Percentiles rank a stretch among this genome's conserved stretches.
phyloP scores from a whole-genome alignment of 2,797 vertebrate species.

The Chelmon rostratus region DNA sequence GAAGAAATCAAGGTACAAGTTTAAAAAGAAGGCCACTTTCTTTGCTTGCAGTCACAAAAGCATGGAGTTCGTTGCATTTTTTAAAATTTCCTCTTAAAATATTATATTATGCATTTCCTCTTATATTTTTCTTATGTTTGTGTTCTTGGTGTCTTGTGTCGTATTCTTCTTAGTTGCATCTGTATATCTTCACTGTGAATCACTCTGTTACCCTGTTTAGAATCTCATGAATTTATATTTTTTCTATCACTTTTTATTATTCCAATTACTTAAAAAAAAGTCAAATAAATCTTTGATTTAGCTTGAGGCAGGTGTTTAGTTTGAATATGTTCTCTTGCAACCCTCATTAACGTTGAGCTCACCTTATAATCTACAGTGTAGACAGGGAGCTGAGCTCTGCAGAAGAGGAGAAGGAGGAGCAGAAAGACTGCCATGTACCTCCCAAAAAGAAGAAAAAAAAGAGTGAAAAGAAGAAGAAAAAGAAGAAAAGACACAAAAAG shows the following conservation, averaged over 20 bases:
- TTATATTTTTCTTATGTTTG: background rate
- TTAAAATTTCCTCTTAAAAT: background rate
- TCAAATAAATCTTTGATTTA: background rate
- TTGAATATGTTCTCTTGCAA: background rate
- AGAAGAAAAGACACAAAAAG: conserved; percentile 87
- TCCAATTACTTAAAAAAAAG: background rate
- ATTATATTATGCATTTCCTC: background rate
- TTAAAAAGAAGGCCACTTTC: background rate
- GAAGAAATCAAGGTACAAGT: conserved; percentile 81
- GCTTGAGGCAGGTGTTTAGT: background rate
- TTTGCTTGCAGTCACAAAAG: background rate
- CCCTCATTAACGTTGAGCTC: background rate
- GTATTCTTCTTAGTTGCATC: background rate
- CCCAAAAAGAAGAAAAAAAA: conserved; percentile 86
- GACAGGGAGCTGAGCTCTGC: conserved; percentile 71
- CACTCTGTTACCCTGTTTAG: background rate
- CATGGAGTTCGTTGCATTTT: background rate
- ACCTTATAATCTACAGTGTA: conserved; percentile 40
- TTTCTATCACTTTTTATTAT: background rate
- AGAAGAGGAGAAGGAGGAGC: conserved; percentile 66
- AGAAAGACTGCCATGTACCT: conserved; percentile 37
- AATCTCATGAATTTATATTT: background rate
- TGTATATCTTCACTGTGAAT: background rate
- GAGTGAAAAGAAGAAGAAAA: conserved; percentile 89
- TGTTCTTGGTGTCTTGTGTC: no score